phyloP scores from a whole-genome alignment of 2,888 invertebrate species.

The Chrysodeixis includens region DNA sequence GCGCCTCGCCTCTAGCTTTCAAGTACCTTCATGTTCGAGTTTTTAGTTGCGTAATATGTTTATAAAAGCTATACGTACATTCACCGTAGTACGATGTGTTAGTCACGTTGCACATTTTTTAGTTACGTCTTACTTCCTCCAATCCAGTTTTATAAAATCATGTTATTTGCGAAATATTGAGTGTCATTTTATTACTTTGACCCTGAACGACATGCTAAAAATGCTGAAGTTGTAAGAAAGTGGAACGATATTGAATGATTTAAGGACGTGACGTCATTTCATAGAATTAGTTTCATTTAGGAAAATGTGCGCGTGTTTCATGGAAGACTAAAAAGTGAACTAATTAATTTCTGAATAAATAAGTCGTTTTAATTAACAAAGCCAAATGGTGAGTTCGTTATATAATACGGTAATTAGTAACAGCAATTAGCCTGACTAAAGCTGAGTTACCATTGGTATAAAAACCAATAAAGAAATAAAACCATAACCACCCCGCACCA shows the following conservation, averaged over 20 bases:
- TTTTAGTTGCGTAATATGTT: conserved; percentile 78
- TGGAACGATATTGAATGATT: conserved; percentile 33
- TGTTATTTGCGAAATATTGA: conserved; percentile 12
- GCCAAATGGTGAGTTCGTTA: conserved; percentile 31
- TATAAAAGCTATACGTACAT: conserved; percentile 53
- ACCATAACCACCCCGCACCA: not conserved
- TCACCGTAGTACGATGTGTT: conserved; percentile 54
- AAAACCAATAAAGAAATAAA: conserved; percentile 30
- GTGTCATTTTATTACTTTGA: conserved; percentile 32
- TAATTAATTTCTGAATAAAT: conserved; percentile 1
- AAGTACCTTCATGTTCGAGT: conserved; percentile 66
- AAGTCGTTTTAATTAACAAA: not conserved
- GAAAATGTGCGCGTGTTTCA: not conserved
- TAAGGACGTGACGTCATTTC: conserved; percentile 67
- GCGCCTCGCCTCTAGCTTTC: conserved; percentile 59
- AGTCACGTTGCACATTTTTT: conserved; percentile 52
- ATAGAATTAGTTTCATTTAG: conserved; percentile 6
- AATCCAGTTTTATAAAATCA: conserved; percentile 17
- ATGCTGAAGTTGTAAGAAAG: conserved; percentile 35
- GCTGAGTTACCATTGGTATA: conserved; percentile 8
- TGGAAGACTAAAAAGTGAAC: not conserved
- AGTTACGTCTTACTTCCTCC: conserved; percentile 7
- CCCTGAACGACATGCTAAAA: conserved; percentile 55
- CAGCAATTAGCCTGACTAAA: conserved; percentile 12
- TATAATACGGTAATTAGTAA: conserved; percentile 24